Evolutionary conservation across 2,888 invertebrate genomes (phyloP), one percentile per base, ranked within the genome.

Genomic region (Anoncus sp.): DNA sequence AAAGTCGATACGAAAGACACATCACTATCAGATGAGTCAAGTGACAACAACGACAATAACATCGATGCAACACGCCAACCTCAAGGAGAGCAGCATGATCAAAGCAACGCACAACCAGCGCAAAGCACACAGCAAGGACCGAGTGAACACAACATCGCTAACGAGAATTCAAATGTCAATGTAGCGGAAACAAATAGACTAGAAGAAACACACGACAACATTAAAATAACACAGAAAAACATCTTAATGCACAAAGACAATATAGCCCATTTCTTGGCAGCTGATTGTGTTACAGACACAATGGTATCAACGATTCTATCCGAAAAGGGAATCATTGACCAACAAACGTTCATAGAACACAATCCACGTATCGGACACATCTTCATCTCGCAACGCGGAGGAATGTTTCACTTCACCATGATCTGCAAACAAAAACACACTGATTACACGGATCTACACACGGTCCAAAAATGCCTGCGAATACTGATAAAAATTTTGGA

Each of bases 191-290:
- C n/a, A n/a, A n/a, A n/a, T n/a, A n/a, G n/a, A n/a, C n/a, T n/a
- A n/a, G n/a, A n/a, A 18, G 20, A 0, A 5, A 7, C 31, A 7
- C 4, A 43, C 10, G 16, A 62, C 7, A 62, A 47, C 35, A 47
- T 31, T 14, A 47, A 4, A 20, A 47, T 47, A 12, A 62, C 16
- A 1, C 47, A 62, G 10, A 5, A 62, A 18, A 62, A 47, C 12
- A 47, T 47, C n/a, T 10, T 53, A 3, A 27, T 27, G 12, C 24
- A 27, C 3, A 47, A 47, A 47, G 47, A 57, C 22, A 67, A 51
- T 12, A 31, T 57, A 31, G 55, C 67, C 9, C 31, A 31, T 22
- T 65, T 65, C 49, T 1, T 62, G 3, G 45, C 62, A 27, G 62
- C 47, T 12, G 62, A 47, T 27, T 62, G 62, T 14, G 18, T 14